Evolutionary conservation across 2,888 invertebrate genomes (phyloP), one percentile per base, ranked within the genome.

Genomic region (Taenaris catops): DNA sequence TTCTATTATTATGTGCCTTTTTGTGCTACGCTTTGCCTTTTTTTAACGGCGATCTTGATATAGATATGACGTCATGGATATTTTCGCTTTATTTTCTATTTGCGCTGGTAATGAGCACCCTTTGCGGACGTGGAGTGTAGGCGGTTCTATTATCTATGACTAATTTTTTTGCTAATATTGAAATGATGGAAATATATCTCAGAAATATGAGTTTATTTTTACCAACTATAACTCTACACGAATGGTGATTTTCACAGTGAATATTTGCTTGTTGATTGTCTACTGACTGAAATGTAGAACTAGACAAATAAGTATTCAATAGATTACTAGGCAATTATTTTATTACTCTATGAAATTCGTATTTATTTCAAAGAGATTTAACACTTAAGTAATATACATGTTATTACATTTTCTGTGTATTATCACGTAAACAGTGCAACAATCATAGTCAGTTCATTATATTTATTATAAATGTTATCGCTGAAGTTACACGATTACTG

Each of bases 1-100:
- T 66, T 64, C 61, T 62, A 62, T 66, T 65, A 65, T 63, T 53
- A 52, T 52, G 53, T 52, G 58, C 58, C 54, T 63, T 67, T 69
- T 67, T 59, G 55, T 58, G 48, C 46, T 51, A 38, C 51, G 53
- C 51, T 46, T 48, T 49, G 51, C 51, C 49, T 53, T 60, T 59
- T 58, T 55, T 52, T 38, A 8, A 49, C 55, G 55, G 52, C 61
- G 57, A 58, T 58, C 55, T 62, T 66, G 62, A 53, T 56, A 54
- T 49, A 49, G 41, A 46, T 43, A 38, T 48, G 48, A 48, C 48
- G 48, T 48, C 46, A 48, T 46, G 43, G 46, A 46, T 46, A 44
- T 48, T 48, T 46, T 38, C 41, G 48, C 43, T 48, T 46, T 41
- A 43, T 47, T 47, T 45, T 41, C 38, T 38, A 35, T 36, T 36